A percentile compares a stretch with the other conserved stretches of the same genome.
Conservation (phyloP, 2,797 vertebrate genomes). For the Acomys russatus region DNA sequence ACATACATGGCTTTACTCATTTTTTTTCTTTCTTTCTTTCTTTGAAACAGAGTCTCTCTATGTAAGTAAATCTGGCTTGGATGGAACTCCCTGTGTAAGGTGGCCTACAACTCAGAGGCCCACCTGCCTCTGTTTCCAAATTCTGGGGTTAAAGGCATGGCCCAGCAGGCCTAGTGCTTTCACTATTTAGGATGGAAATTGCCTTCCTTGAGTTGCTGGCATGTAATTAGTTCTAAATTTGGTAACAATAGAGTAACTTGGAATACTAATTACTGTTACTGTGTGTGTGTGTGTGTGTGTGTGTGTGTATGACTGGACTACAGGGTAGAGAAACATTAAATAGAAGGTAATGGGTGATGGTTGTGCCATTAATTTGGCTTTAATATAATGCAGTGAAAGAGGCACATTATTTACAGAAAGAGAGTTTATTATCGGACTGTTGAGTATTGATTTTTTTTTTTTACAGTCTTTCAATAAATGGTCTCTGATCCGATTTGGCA, state of each 20-base stretch:
- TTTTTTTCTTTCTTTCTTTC: background rate
- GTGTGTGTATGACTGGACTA: background rate
- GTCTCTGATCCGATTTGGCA: background rate
- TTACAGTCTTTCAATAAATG: conserved; percentile 18
- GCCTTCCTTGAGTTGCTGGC: conserved; percentile 32
- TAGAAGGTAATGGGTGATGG: conserved; percentile 7
- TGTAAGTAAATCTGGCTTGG: no score
- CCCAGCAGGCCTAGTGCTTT: background rate
- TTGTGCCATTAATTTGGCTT: background rate
- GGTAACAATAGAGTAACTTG: conserved; percentile 20
- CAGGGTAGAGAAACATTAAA: background rate
- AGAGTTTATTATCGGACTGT: conserved; percentile 29
- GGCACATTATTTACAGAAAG: conserved; percentile 33
- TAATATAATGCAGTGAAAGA: conserved; percentile 51
- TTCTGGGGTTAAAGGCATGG: background rate
- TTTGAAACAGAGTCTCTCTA: no score
- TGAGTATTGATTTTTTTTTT: conserved; percentile 30
- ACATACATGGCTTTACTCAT: background rate
- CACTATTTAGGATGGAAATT: background rate
- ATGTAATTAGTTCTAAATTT: conserved; percentile 43
- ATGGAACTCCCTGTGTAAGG: background rate
- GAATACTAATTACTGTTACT: background rate
- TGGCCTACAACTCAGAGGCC: background rate
- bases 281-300: background rate
- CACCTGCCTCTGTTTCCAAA: background rate